Evolutionary conservation across 2,888 invertebrate genomes (phyloP).

Genomic region (Dastarcus helophoroides): DNA sequence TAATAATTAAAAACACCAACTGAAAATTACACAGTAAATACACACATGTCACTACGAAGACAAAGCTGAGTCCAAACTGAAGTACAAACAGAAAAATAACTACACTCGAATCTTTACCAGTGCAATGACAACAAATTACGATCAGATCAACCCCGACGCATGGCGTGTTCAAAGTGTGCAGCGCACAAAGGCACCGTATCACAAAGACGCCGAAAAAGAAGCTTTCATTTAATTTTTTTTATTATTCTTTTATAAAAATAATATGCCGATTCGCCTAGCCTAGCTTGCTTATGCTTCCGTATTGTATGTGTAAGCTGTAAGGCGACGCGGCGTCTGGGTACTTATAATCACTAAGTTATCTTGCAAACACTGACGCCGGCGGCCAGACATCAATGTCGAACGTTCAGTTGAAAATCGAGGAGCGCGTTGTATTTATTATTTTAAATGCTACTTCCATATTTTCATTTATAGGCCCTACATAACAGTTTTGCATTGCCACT

Average conservation of each 20-base stretch:
- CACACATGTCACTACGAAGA: constrained; percentile 12
- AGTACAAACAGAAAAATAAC: constrained; percentile 12
- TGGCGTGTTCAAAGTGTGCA: constrained; percentile 6
- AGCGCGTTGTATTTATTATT: no score
- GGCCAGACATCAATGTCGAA: no score
- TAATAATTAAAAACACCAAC: constrained; percentile 12
- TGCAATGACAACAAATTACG: constrained; percentile 6
- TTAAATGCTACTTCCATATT: constrained; percentile 2
- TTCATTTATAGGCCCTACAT: constrained; percentile 3
- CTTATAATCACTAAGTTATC: no score
- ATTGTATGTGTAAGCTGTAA: no score
- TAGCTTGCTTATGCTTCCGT: constrained; percentile 5
- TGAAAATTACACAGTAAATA: constrained; percentile 11
- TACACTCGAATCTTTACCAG: constrained; percentile 8
- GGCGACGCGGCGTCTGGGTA: no score
- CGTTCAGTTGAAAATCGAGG: no score
- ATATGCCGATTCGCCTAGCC: constrained; percentile 6
- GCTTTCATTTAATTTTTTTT: constrained; percentile 5
- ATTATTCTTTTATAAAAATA: constrained; percentile 5
- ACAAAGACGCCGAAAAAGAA: constrained; percentile 6
- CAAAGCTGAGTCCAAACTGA: constrained; percentile 11
- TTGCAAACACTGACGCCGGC: no score
- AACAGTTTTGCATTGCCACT: constrained; percentile 4
- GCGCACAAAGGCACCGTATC: constrained; percentile 5
- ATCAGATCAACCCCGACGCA: constrained; percentile 6